Base-by-base conservation (phyloP, 2,888 invertebrate species). In the Macrophya alboannulata region DNA sequence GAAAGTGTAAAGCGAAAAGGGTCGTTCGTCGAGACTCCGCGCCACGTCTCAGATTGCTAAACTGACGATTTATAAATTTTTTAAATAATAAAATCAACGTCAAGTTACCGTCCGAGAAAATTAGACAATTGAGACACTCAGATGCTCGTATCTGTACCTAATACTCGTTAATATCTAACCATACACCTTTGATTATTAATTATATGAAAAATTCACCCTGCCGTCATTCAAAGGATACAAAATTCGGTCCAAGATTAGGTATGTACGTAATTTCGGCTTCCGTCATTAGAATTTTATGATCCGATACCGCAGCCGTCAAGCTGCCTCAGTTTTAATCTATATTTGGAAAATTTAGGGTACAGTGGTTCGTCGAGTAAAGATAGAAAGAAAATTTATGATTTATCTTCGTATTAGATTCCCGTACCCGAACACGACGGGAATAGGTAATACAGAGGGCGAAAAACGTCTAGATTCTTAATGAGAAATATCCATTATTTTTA, bases 1-100 rank as follows among this genome's bases (percentile, higher is more conserved):
- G 51, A 45, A 45, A 43, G n/a, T 76, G 1, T 76, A 25, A 76
- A 76, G 12, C 76, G 45, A 74, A 45, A 45, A 17, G 25, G 31
- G 31, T 31, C 1, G 31, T 31, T 37, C 8, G 37, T 37, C 68
- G 31, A 51, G 12, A 8, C 68, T 31, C 31, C 31, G 3, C 3
- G 3, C 31, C 31, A 31, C 8, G 8, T 4, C 37, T 12, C 6
- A 25, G 17, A 17, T 31, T 1, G 4, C 51, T 5, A 17, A 51
- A 17, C 17, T 51, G 5, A 51, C 15, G 51, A 51, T 51, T 17
- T 51, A 51, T 17, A 51, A 17, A 51, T 59, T 59, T 25, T 1
- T 59, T 59, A 59, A 59, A 59, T 59, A 59, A 59, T n/a, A 25
- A 59, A 59, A 51, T 51, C 31, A 17, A 51, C 17, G 6, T 5